phyloP scores from a whole-genome alignment of 2,888 invertebrate genomes.

The Drosophila anomelani region DNA sequence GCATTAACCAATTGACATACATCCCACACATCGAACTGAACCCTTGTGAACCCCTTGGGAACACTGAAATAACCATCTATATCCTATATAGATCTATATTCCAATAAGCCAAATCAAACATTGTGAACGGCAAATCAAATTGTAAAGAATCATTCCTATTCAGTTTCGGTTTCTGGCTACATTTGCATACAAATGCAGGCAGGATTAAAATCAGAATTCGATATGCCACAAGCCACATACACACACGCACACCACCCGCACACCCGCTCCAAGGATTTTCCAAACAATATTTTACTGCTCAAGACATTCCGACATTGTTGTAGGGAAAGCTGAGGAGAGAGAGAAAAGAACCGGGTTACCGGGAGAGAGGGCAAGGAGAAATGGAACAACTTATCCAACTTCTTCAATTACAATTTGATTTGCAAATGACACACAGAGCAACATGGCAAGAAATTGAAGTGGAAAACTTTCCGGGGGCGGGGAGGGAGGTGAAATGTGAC shows the following conservation, averaged over 20 bases:
- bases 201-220: constrained; percentile 39
- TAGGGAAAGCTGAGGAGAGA: neutral
- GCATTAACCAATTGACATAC: constrained; percentile 48
- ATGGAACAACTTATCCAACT: constrained; percentile 31
- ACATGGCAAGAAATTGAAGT: constrained; percentile 59
- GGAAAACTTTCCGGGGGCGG: constrained; percentile 35
- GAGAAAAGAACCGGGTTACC: neutral
- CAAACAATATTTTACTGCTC: constrained; percentile 49
- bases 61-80: constrained; percentile 3
- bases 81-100: constrained; percentile 6
- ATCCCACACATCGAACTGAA: constrained; percentile 28
- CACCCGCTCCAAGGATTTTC: constrained; percentile 23
- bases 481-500: constrained; percentile 12
- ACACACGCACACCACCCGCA: constrained; percentile 15
- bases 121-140: constrained; percentile 22
- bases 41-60: constrained; percentile 19
- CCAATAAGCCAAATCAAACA: constrained; percentile 48
- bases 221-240: constrained; percentile 30
- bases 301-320: constrained; percentile 36
- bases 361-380: neutral
- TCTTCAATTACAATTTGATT: constrained; percentile 72
- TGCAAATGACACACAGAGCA: constrained; percentile 60
- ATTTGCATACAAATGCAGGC: constrained; percentile 51
- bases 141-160: constrained; percentile 27
- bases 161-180: constrained; percentile 24